Base-by-base conservation (phyloP, 1,140 invertebrate genomes). In the Streblospio benedicti region DNA sequence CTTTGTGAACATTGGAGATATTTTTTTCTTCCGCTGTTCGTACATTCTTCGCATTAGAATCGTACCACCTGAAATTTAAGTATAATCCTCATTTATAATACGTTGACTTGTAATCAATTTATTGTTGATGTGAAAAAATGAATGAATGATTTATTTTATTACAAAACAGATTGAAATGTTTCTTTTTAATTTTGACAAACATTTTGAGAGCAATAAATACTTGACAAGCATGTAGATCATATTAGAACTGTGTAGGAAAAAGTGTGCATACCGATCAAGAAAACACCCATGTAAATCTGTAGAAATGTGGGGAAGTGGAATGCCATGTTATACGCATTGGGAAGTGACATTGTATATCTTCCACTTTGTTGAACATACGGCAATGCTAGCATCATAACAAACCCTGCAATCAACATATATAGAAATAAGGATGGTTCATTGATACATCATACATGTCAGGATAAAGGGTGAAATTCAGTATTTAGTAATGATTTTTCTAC, bases 311-410 rank as follows among this genome's bases (percentile, higher is more conserved):
- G 87, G 78, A 92, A 87, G 73, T 92, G 85, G 73, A 96, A 93
- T 9, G 88, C 83, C 68, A 90, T 85, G 76, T 96, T 96, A 81
- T 83, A 88, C 20, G 76, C 68, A 75, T 95, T 95, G 1, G 92
- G 91, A 69, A 96, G 70, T 0, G 83, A 78, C 1, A 93, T 67
- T 0, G 85, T 86, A 69, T 89, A 93, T 62, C 79, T 85, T 35
- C 84, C 77, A 0, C 89, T 91, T 71, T 93, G 88, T 65, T 92
- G 88, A 76, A 93, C 90, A 68, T 91, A 91, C 3, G 90, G 88
- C 74, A 95, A 89, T 73, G 89, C 69, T 65, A 71, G 67, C 32
- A 80, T 66, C 31, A 80, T 71, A 32, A 80, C 67, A n/a, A 71
- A 67, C 86, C 63, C 83, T 84, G 68, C 33, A 76, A 70, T 14